Base-by-base conservation (phyloP, 2,888 invertebrate species). In the Notodonta dromedarius region DNA sequence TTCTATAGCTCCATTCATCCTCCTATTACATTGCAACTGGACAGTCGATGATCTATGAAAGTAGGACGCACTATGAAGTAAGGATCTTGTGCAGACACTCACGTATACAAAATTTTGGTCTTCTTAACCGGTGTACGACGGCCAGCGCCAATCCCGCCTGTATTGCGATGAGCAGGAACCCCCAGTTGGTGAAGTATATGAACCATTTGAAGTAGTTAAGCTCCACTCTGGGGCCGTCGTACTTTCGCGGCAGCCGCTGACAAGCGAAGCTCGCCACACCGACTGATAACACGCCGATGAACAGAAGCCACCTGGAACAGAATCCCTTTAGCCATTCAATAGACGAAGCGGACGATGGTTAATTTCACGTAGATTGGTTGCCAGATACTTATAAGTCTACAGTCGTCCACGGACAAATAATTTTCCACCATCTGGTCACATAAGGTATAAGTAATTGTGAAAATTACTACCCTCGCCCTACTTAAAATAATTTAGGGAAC, bases 141-240 rank as follows among this genome's bases (percentile, higher is more conserved):
- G 86, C 80, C 0, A 94, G 85, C 0, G 94, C 95, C 0, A 96
- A 77, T 0, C 94, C 79, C 0, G 96, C 89, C 77, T 96, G 96
- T 3, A 94, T 60, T 0, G 93, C 86, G 65, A 96, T 95, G 55
- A 95, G 71, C 11, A 94, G 78, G 78, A 94, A 94, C 48, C 96
- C 96, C 96, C 96, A 96, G 84, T 96, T 96, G 12, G 96, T 96
- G 75, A 96, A 94, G 83, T 96, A 96, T 68, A 96, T 96, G 62
- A 95, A 94, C 96, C 96, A 96, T 76, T 95, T 96, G 67, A 91
- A 90, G 74, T 91, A 88, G 80, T 93, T 94, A 48, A 91, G 78
- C 66, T 90, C 83, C 39, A 86, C 71, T 48, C 82, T 80, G 1
- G 91, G 87, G 0, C 91, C 89, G 5, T 86, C 79, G 69, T 92